Evolutionary conservation across 2,888 invertebrate genomes (phyloP).

Genomic region (Neocrepidodera transversa): DNA sequence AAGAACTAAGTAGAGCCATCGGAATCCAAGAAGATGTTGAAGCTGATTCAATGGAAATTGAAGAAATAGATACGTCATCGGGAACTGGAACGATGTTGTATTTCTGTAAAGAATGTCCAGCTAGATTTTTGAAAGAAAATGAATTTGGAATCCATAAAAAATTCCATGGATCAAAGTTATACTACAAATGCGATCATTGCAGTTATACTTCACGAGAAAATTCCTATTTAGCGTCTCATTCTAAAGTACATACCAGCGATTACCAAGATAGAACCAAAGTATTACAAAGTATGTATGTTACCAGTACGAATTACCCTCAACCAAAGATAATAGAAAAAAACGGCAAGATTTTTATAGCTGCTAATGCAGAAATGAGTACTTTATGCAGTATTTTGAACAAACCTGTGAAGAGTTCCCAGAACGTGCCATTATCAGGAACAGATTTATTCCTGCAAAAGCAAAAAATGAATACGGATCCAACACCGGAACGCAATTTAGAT

Average conservation of each 20-base stretch:
- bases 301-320: conserved; percentile 70
- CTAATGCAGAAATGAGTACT: conserved; percentile 38
- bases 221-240: conserved; percentile 72
- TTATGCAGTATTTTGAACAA: conserved; percentile 43
- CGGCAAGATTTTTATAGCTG: conserved; percentile 62
- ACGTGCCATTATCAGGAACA: conserved; percentile 70
- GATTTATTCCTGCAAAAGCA: conserved; percentile 70
- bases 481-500: conserved; percentile 60
- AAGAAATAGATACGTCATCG: conserved; percentile 46
- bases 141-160: conserved; percentile 77
- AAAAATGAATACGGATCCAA: conserved; percentile 56
- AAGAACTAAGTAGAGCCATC: conserved; percentile 55
- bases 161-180: conserved; percentile 70
- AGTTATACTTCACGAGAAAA: conserved; percentile 78
- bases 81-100: conserved; percentile 62
- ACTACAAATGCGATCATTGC: conserved; percentile 77
- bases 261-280: conserved; percentile 80
- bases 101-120: conserved; percentile 84
- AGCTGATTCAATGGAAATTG: conserved; percentile 33
- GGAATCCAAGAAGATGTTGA: conserved; percentile 23
- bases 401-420: conserved; percentile 49
- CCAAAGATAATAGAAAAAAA: conserved; percentile 63
- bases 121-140: conserved; percentile 78
- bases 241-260: conserved; percentile 75
- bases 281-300: conserved; percentile 70